Conservation (phyloP, 2,797 vertebrate genomes). For the Anomalospiza imberbis region DNA sequence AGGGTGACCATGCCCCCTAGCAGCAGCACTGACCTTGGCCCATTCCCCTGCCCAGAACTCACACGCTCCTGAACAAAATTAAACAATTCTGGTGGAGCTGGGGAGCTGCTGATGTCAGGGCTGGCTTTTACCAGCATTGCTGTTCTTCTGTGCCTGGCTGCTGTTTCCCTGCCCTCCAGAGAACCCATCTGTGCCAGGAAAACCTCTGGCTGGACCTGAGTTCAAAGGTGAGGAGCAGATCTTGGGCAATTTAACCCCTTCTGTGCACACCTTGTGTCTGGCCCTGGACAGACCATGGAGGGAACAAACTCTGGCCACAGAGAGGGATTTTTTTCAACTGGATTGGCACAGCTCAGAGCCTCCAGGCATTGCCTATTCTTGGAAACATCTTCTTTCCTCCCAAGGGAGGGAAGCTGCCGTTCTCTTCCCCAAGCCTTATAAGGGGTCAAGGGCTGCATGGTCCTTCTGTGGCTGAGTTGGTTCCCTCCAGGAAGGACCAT, state of each 20-base stretch:
- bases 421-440: not conserved
- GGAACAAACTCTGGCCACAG: not conserved
- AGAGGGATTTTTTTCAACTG: not conserved
- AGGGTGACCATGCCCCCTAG: not conserved
- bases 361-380: accelerated
- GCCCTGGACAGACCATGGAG: not conserved
- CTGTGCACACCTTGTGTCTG: not conserved
- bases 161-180: not conserved
- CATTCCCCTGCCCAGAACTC: not conserved
- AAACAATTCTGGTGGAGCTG: not conserved
- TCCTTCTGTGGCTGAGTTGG: not conserved
- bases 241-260: not conserved
- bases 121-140: not conserved
- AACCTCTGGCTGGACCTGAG: not conserved
- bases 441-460: accelerated
- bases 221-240: not conserved
- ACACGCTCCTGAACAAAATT: not conserved
- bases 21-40: not conserved
- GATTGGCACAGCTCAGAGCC: not conserved
- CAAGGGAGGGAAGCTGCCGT: not conserved
- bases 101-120: not conserved
- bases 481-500: not conserved
- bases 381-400: not conserved
- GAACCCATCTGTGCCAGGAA: not conserved
- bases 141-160: not conserved